Base-by-base conservation (phyloP, 2,888 invertebrate genomes). In the Epicampocera succincta region DNA sequence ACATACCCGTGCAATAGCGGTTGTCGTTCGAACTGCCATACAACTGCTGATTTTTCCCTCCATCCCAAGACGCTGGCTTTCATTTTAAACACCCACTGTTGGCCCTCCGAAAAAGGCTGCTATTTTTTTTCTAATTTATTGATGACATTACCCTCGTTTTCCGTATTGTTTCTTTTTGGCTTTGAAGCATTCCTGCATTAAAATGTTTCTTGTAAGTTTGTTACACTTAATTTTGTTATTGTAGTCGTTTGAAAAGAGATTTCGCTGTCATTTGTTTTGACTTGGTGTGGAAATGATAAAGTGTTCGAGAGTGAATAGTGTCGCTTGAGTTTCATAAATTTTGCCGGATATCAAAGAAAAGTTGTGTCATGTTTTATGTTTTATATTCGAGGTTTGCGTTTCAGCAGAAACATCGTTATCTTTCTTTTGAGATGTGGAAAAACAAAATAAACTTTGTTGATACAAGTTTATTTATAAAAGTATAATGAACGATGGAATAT, bases 321-420 rank as follows among this genome's bases (percentile, higher is more conserved):
- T 83, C 84, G 75, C 83, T 84, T 78, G 82, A 83, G 75, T 83
- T 84, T 84, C 84, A 84, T 84, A 83, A 84, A 84, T 84, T 84
- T 79, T 56, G 58, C 74, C 72, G 84, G 85, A 84, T 83, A 84
- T 83, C 82, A 73, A 76, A 83, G 54, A 78, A 79, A 79, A 73
- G 56, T 76, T 73, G 61, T 79, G 73, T 78, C 61, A 58, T 71
- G 60, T 77, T 52, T 77, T 69, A 21, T 54, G 52, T 38, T 19
- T n/a, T 61, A 25, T 54, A 61, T 68, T 25, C 38, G 11, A 56
- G 2, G 12, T 48, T 40, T 19, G 29, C 3, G 6, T 54, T 33
- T 15, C 17, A 19, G 11, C 15, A 60, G 4, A 60, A 17, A 46
- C 33, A 33, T 25, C 5, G 25, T 25, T 25, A 25, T 25, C 25